These are phyloP conservation scores for Hofmannophila pseudospretella DNA, from an alignment of 2,888 invertebrate genomes.

Conservation along the genomic window DNA sequence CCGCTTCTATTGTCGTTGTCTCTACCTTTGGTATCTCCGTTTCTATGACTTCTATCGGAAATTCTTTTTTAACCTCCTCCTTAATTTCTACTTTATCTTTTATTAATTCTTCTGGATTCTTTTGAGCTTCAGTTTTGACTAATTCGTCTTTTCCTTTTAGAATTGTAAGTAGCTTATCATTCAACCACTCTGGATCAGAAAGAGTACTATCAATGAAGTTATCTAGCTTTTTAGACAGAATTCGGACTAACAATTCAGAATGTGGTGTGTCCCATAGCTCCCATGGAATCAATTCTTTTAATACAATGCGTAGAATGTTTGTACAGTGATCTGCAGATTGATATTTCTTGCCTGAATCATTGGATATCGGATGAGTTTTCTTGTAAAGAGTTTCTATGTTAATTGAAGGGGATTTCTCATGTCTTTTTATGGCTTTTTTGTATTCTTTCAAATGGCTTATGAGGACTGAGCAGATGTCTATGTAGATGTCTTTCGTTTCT, in stretches of 20 bases:
- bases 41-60: neutral
- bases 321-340: constrained; percentile 77
- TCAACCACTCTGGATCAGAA: constrained; percentile 72
- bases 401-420: constrained; percentile 60
- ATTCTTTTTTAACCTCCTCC: constrained; percentile 13
- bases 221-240: constrained; percentile 78
- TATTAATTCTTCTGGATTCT: constrained; percentile 1
- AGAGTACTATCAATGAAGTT: constrained; percentile 63
- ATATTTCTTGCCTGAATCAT: constrained; percentile 46
- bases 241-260: constrained; percentile 79
- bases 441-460: constrained; percentile 81
- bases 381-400: constrained; percentile 72
- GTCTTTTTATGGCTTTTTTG: constrained; percentile 77
- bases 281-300: constrained; percentile 82
- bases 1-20: constrained; percentile 27
- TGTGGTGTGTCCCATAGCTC: constrained; percentile 83
- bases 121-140: constrained; percentile 8
- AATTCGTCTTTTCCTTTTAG: constrained; percentile 31
- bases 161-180: constrained; percentile 49
- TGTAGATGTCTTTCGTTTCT: constrained; percentile 62
- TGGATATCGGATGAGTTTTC: constrained; percentile 49
- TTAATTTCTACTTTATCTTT: constrained; percentile 6
- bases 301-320: constrained; percentile 75
- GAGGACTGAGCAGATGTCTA: constrained; percentile 71
- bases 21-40: constrained; percentile 3